These are phyloP conservation scores for Coecobrya sp. DNA, from an alignment of 2,888 invertebrate genomes.

Conservation along the genomic window DNA sequence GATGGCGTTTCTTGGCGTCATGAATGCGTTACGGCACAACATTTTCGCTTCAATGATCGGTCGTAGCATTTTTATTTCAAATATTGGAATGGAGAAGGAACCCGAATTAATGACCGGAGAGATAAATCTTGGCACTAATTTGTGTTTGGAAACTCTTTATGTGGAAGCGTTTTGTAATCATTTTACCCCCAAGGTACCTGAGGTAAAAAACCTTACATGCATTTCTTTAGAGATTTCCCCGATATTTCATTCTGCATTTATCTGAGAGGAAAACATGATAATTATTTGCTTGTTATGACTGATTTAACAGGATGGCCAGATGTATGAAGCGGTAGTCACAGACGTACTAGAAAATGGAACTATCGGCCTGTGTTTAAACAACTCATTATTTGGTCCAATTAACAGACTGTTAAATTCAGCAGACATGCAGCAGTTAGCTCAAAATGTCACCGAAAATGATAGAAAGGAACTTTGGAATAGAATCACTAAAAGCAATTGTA, in stretches of 20 bases:
- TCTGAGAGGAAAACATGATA: background rate
- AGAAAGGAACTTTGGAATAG: background rate
- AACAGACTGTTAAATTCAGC: background rate
- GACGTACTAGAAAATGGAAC: background rate
- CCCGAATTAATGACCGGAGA: background rate
- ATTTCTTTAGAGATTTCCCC: background rate
- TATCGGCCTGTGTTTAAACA: background rate
- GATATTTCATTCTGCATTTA: background rate
- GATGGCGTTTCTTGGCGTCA: background rate
- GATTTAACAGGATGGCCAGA: background rate
- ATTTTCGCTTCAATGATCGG: conserved; percentile 16
- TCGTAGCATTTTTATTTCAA: background rate
- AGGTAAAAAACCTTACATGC: conserved; percentile 4
- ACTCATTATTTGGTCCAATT: background rate
- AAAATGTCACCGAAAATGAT: background rate
- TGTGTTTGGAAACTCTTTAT: background rate
- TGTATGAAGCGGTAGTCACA: background rate
- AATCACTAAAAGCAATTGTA: background rate
- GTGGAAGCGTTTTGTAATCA: conserved; percentile 45
- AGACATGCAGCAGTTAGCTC: background rate
- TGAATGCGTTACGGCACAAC: background rate
- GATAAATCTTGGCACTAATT: background rate
- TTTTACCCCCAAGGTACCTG: background rate
- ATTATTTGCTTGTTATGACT: background rate
- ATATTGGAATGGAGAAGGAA: background rate